Conservation (phyloP, 2,888 invertebrate genomes). For the Teleiodes luculella region DNA sequence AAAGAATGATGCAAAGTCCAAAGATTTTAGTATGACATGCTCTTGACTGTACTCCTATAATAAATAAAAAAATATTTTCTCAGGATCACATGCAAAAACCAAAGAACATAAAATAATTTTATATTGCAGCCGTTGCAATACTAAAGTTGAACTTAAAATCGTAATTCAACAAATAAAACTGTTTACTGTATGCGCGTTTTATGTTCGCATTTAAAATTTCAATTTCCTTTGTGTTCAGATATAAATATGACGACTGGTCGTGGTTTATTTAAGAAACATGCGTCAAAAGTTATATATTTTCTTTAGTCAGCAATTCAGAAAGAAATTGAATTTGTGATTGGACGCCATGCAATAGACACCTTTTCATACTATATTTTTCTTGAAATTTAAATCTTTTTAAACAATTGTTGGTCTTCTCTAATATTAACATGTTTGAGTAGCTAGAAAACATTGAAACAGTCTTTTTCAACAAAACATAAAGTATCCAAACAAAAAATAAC, state of each 20-base stretch:
- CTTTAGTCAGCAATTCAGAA: constrained; percentile 38
- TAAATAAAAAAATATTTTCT: not conserved
- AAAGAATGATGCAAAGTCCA: no score
- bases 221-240: constrained; percentile 38
- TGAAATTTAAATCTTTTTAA: no score
- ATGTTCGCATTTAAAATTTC: constrained; percentile 23
- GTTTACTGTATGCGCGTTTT: not conserved
- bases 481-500: no score
- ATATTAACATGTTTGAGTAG: no score
- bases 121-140: not conserved
- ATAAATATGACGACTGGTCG: constrained; percentile 36
- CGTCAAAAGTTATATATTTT: constrained; percentile 45
- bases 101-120: not conserved
- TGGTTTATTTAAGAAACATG: constrained; percentile 49
- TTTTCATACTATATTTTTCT: not conserved
- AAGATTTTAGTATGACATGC: no score
- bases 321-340: constrained; percentile 61
- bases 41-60: no score
- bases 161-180: not conserved
- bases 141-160: not conserved
- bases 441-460: no score
- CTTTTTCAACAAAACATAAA: no score
- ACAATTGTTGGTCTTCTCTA: no score
- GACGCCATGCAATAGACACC: constrained; percentile 29
- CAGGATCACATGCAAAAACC: not conserved